Evolutionary conservation across 2,113 vertebrate species (phyloP), one percentile per base, ranked within the genome.

Genomic region (Nothobranchius furzeri): DNA sequence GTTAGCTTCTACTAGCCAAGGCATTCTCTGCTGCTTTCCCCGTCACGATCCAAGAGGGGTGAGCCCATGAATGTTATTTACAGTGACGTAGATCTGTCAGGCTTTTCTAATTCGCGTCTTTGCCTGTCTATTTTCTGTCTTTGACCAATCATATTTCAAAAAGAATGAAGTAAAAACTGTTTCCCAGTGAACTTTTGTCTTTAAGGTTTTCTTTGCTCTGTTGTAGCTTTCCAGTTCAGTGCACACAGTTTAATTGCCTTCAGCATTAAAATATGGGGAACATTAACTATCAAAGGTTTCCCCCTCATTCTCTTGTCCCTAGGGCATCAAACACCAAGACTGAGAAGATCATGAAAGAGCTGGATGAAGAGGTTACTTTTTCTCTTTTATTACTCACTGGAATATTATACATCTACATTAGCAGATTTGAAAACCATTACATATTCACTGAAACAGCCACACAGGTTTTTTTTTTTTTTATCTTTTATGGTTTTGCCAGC

Each of bases 271-370:
- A 7, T 65, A 1, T 57, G 6, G 46, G 4, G 60, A 8, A 56
- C 3, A 17, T 40, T 45, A 7, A 68, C 1, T 42, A 3, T 37
- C 46, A 15, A 25, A 65, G 15, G 11, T 20, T 30, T 49, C 52
- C 30, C 10, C 70, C 12, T 79, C 20, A 25, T 59, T 61, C 0
- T 76, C 12, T 82, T 73, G 37, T 60, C 46, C 14, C 40, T 80
- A 99, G 97, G 87, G 89, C 94, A 64, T 96, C 95, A 75, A 96
- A 91, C 82, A 95, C 94, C 85, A 99, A 96, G 86, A 91, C 98
- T 53, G 97, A 99, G 83, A 98, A 97, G 92, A 95, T 99, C 78
- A 94, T 96, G 90, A 99, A 98, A 88, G 97, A 99, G 87, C 89
- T 99, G 88, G 97, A 98, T 85, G 97, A 99, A 91, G 97, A 99